Evolutionary conservation across 2,888 invertebrate species (phyloP), one percentile per base, ranked within the genome.

Genomic region (Tiliacea aurago): DNA sequence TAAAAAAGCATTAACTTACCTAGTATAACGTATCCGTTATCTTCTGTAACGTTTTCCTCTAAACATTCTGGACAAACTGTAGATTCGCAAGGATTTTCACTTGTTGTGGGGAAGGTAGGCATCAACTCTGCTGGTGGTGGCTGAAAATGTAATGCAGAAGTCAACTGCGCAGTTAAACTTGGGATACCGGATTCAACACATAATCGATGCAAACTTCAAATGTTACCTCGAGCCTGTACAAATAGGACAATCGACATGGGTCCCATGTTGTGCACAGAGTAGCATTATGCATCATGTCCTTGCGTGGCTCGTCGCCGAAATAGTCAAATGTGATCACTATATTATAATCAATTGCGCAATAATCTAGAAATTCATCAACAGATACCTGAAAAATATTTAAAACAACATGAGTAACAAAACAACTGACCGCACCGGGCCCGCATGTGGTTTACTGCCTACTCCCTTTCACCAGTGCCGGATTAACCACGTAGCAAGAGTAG

Each of bases 271-370:
- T 90, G 71, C 96, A 96, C 5, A 96, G 84, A 4, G 96, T 95
- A 0, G 95, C 94, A 78, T 96, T 96, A 70, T 94, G 94, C 90
- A 95, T 90, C 91, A 96, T 92, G 66, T 96, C 96, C 67, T 96
- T 96, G 2, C 96, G 91, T 3, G 96, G 96, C 73, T 96, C 96
- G 70, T 96, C 96, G 0, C 96, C 96, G 63, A 95, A 96, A 80
- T 96, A 96, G 78, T 96, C 96, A 70, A 95, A 96, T 37, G 93
- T 93, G 28, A 96, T 96, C 0, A 96, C 95, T 3, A 96, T 89
- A 66, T 96, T 96, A 79, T 95, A 91, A 73, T 96, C 96, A 45
- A 96, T 95, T 1, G 96, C 96, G 70, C 96, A 96, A 64, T 90
- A 72, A 0, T 90, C 89, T 75, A 95, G 85, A 81, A 96, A 95